Conservation (phyloP, 2,888 invertebrate genomes). For the Cyclophora punctaria region DNA sequence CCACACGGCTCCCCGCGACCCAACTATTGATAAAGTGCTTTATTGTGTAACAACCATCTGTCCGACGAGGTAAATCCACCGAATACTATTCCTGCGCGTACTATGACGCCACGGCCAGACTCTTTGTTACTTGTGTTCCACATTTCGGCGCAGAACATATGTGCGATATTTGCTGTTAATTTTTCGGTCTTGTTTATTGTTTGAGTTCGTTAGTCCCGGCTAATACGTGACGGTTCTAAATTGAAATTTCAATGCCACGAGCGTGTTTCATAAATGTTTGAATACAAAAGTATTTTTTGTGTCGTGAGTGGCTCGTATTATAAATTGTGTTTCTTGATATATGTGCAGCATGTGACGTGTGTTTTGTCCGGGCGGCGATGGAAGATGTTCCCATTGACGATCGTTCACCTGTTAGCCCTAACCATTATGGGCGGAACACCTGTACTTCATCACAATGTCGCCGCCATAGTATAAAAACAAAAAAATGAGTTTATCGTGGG, state of each 20-base stretch:
- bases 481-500: slow-evolving; percentile 7
- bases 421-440: slow-evolving; percentile 13
- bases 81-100: too few species aligned
- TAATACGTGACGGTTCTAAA: slow-evolving; percentile 18
- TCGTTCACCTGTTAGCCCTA: slow-evolving; percentile 14
- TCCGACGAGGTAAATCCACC: slow-evolving; percentile 33
- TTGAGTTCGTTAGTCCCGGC: slow-evolving; percentile 21
- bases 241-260: slow-evolving; percentile 18
- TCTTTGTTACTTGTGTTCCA: slow-evolving; percentile 15
- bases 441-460: slow-evolving; percentile 2
- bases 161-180: slow-evolving; percentile 22
- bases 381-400: slow-evolving; percentile 7
- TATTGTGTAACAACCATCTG: slow-evolving; percentile 46
- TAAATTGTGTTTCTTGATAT: slow-evolving; percentile 8
- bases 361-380: slow-evolving; percentile 1
- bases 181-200: slow-evolving; percentile 23
- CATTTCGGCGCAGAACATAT: slow-evolving; percentile 7
- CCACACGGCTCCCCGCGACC: slow-evolving; percentile 43
- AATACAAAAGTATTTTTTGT: slow-evolving; percentile 5
- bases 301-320: slow-evolving; percentile 6
- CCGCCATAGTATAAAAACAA: slow-evolving; percentile 1
- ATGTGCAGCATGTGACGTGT: slow-evolving; percentile 10
- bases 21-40: slow-evolving; percentile 43
- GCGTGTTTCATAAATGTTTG: slow-evolving; percentile 9
- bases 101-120: not conserved